Conservation (phyloP, 2,797 vertebrate genomes). For the Chloroceryle inda region DNA sequence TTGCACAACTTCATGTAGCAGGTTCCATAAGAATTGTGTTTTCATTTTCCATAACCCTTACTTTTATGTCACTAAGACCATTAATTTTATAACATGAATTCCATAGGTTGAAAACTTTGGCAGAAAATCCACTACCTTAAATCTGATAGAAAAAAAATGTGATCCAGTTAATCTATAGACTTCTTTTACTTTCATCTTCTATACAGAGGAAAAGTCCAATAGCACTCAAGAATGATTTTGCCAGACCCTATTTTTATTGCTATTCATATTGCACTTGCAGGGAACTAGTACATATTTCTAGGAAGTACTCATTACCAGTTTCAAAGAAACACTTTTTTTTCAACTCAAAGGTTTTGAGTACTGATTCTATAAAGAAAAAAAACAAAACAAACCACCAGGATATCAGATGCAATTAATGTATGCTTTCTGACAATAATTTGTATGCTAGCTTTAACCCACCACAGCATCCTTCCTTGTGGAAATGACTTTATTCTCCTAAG, state of each 20-base stretch:
- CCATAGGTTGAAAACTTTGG: constrained; percentile 24
- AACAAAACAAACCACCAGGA: not conserved
- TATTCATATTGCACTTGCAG: constrained; percentile 8
- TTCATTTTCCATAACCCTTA: constrained; percentile 13
- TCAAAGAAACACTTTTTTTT: not conserved
- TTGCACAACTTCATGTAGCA: not conserved
- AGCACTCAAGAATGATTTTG: constrained; percentile 4
- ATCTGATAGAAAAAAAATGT: constrained; percentile 20
- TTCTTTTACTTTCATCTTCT: constrained; percentile 30
- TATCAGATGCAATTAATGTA: not conserved
- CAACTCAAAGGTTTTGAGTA: not conserved
- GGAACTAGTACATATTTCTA: constrained; percentile 31
- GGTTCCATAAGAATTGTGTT: constrained; percentile 14
- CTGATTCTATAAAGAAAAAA: not conserved
- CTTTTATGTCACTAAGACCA: constrained; percentile 10
- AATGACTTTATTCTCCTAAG: not conserved
- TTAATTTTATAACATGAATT: constrained; percentile 47
- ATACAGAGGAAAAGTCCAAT: not conserved
- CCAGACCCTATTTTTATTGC: constrained; percentile 36
- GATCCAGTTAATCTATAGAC: constrained; percentile 10
- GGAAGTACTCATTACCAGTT: constrained; percentile 37
- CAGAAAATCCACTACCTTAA: constrained; percentile 32
- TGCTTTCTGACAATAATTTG: not conserved
- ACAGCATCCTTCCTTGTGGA: not conserved
- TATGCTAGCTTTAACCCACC: not conserved